Conservation (phyloP, 23 tunicate genomes). For the Halocynthia aurantium region DNA sequence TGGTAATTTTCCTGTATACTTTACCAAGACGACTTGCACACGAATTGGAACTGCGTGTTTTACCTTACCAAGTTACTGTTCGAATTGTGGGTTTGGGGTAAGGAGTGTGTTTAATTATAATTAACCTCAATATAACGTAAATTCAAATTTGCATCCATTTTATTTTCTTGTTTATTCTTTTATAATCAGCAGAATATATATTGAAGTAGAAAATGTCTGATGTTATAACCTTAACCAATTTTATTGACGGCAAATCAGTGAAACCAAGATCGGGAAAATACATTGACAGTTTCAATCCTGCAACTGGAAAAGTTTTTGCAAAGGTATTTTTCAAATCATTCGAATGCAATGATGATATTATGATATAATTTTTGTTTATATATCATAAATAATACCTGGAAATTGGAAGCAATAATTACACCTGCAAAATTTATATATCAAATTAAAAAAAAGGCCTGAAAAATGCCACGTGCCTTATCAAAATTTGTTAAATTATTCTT, state of each 20-base stretch:
- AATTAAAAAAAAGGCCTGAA: too few relatives aligned
- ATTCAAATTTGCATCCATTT: too few relatives aligned
- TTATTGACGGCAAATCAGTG: slow-evolving; percentile 45
- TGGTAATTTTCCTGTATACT: too few relatives aligned
- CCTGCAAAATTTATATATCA: too few relatives aligned
- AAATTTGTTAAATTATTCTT: too few relatives aligned
- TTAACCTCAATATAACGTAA: background rate
- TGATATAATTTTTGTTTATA: too few relatives aligned
- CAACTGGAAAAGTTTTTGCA: slow-evolving; percentile 56
- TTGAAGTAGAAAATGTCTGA: background rate
- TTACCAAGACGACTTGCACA: too few relatives aligned
- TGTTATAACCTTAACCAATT: slow-evolving; percentile 27
- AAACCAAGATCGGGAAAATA: slow-evolving; percentile 21
- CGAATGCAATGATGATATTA: background rate
- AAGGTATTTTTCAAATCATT: slow-evolving; percentile 3
- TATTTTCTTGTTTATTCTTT: background rate
- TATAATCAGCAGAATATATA: background rate
- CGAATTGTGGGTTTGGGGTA: background rate
- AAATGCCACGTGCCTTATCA: too few relatives aligned
- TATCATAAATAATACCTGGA: too few relatives aligned
- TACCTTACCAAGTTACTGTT: too few relatives aligned
- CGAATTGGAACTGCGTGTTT: too few relatives aligned
- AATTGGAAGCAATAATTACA: too few relatives aligned
- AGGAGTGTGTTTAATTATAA: background rate
- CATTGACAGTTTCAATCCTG: slow-evolving; percentile 56